These are phyloP conservation scores for Pogonocherus hispidulus DNA, from an alignment of 2,888 invertebrate species.

Conservation along the genomic window DNA sequence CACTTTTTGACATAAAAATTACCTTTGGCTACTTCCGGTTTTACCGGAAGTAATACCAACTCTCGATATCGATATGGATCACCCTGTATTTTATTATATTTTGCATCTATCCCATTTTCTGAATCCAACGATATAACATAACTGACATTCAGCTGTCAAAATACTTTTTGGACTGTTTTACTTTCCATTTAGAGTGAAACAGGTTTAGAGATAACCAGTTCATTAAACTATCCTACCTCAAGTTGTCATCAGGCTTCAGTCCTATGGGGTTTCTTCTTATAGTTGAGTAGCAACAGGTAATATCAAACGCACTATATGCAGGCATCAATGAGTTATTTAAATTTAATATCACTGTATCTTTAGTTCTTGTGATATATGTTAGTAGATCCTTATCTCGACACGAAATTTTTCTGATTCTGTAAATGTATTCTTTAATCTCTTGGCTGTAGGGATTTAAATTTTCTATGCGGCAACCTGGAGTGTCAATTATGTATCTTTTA, in stretches of 20 bases:
- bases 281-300: slow-evolving; percentile 35
- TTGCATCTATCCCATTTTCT: too few relatives aligned
- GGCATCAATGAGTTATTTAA: slow-evolving; percentile 27
- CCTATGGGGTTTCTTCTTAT: slow-evolving; percentile 29
- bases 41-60: too few relatives aligned
- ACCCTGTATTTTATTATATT: too few relatives aligned
- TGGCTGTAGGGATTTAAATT: slow-evolving; percentile 34
- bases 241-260: slow-evolving; percentile 34
- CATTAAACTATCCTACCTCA: too few relatives aligned
- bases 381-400: slow-evolving; percentile 33
- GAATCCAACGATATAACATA: too few relatives aligned
- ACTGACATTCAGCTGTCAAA: too few relatives aligned
- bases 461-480: slow-evolving; percentile 41
- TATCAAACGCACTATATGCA: slow-evolving; percentile 29
- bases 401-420: slow-evolving; percentile 28
- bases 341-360: slow-evolving; percentile 18
- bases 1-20: too few relatives aligned
- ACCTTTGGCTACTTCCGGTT: too few relatives aligned
- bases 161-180: too few relatives aligned
- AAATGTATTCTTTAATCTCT: slow-evolving; percentile 34
- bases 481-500: slow-evolving; percentile 34
- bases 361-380: slow-evolving; percentile 28
- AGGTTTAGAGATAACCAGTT: too few relatives aligned
- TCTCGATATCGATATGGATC: too few relatives aligned
- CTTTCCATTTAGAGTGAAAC: too few relatives aligned